A percentile compares a stretch with the other conserved stretches of the same genome.
phyloP scores from a whole-genome alignment of 2,797 vertebrate genomes.

The Ataeniobius toweri region DNA sequence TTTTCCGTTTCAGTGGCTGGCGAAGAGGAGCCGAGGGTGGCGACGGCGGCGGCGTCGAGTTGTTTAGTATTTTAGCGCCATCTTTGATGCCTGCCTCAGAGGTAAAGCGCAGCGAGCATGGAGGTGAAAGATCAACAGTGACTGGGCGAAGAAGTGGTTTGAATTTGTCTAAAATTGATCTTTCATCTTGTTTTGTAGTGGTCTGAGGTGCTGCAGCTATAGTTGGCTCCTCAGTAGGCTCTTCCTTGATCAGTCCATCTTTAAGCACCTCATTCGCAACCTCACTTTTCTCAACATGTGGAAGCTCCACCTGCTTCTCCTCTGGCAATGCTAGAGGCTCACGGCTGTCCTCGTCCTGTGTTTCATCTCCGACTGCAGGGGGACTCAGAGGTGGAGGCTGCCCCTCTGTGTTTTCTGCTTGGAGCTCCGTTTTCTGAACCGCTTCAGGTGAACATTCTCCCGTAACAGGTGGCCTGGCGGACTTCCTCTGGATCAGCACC shows the following conservation, averaged over 20 bases:
- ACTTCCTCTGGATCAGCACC: slow-evolving; percentile 82
- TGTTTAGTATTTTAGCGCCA: slow-evolving; percentile 70
- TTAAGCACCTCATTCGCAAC: slow-evolving; percentile 78
- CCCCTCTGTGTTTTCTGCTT: slow-evolving; percentile 60
- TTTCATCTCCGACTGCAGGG: slow-evolving; percentile 65
- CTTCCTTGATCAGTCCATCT: slow-evolving; percentile 66
- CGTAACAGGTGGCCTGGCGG: slow-evolving; percentile 61
- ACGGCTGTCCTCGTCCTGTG: slow-evolving; percentile 37
- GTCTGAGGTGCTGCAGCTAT: slow-evolving; percentile 28
- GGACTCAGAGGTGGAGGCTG: slow-evolving; percentile 68
- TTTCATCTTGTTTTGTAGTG: slow-evolving; percentile 59
- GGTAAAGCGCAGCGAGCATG: slow-evolving; percentile 73
- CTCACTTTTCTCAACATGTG: slow-evolving; percentile 63
- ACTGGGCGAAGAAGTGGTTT: slow-evolving; percentile 74
- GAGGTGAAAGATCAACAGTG: slow-evolving; percentile 79
- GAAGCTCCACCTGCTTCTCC: slow-evolving; percentile 54
- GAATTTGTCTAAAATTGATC: slow-evolving; percentile 66
- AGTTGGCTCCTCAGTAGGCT: slow-evolving; percentile 55
- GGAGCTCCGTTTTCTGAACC: slow-evolving; percentile 77
- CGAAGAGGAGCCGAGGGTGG: slow-evolving; percentile 56
- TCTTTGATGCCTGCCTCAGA: slow-evolving; percentile 69
- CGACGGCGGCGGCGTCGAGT: slow-evolving; percentile 47
- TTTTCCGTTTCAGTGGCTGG: slow-evolving; percentile 86
- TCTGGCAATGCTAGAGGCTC: slow-evolving; percentile 29
- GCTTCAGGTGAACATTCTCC: slow-evolving; percentile 63